phyloP scores from a whole-genome alignment of 2,113 vertebrate genomes.

The Tragelaphus strepsiceros region DNA sequence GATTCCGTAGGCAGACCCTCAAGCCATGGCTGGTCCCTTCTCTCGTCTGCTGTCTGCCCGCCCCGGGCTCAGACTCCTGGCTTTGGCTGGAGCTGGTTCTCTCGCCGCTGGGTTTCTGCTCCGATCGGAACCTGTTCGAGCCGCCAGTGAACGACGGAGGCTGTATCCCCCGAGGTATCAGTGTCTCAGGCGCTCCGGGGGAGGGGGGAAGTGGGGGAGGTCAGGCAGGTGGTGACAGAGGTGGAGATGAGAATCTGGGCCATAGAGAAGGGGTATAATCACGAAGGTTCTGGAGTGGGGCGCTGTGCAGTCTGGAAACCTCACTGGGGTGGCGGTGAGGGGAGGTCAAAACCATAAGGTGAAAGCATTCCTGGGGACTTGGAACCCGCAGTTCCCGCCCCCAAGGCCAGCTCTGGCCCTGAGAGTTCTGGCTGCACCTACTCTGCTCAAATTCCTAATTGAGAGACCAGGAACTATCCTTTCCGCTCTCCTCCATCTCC shows the following conservation, averaged over 20 bases:
- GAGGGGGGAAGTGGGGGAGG: background rate
- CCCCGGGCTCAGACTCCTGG: constrained; percentile 85
- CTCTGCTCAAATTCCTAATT: background rate
- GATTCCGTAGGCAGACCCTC: background rate
- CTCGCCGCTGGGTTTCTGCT: constrained; percentile 87
- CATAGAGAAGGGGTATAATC: background rate
- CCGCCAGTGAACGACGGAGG: constrained; percentile 83
- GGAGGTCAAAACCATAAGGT: background rate
- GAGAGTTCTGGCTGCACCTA: background rate
- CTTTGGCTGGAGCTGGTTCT: constrained; percentile 90
- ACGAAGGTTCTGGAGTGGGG: background rate
- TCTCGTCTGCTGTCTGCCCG: constrained; percentile 84
- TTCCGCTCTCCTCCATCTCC: background rate
- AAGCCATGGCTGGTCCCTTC: constrained; percentile 90
- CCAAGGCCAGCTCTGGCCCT: background rate
- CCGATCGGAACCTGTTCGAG: constrained; percentile 84
- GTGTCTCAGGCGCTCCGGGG: background rate
- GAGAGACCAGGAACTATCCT: background rate
- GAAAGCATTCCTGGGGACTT: constrained; percentile 22
- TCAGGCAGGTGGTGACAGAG: background rate
- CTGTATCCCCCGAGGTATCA: constrained; percentile 92
- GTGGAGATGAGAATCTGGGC: background rate
- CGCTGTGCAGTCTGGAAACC: constrained; percentile 11
- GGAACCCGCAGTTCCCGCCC: background rate
- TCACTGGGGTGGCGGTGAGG: background rate